Evolutionary conservation across 2,113 vertebrate genomes (phyloP).

Genomic region (Plecturocebus donacophilus): DNA sequence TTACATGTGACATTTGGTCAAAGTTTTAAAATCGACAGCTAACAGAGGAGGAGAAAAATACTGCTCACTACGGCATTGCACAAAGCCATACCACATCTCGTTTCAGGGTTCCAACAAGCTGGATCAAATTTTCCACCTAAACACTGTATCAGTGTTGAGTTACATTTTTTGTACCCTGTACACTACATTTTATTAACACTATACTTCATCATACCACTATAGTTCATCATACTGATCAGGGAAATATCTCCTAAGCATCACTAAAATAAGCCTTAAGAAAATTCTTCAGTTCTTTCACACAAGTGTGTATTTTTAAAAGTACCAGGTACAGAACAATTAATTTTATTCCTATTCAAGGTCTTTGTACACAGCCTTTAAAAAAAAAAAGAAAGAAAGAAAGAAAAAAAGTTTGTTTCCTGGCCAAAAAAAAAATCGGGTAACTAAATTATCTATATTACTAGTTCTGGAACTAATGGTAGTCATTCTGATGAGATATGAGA

Average conservation of each 20-base stretch:
- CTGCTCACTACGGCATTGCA: slow-evolving; percentile 53
- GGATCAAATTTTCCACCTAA: background rate
- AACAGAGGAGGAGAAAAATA: slow-evolving; percentile 70
- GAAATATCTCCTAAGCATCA: slow-evolving; percentile 3
- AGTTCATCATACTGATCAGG: background rate
- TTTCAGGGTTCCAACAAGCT: slow-evolving; percentile 16
- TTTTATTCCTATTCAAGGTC: slow-evolving; percentile 52
- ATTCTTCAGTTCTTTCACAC: slow-evolving; percentile 48
- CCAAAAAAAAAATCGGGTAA: slow-evolving; percentile 13
- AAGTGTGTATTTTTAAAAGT: slow-evolving; percentile 41
- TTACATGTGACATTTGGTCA: slow-evolving; percentile 84
- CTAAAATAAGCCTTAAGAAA: slow-evolving; percentile 62
- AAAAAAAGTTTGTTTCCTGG: background rate
- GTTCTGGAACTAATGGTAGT: slow-evolving; percentile 26
- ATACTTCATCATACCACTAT: background rate
- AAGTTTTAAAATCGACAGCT: slow-evolving; percentile 84
- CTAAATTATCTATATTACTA: slow-evolving; percentile 26
- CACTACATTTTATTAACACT: background rate
- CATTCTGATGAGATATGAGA: slow-evolving; percentile 49
- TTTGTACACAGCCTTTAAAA: background rate
- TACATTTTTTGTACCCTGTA: background rate
- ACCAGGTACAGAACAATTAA: slow-evolving; percentile 18
- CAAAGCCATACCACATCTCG: slow-evolving; percentile 67
- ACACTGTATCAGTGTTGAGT: background rate
- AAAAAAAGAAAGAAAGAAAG: background rate